Base-by-base conservation (phyloP, 2,113 vertebrate species). In the Cyanoramphus novaezelandiae region DNA sequence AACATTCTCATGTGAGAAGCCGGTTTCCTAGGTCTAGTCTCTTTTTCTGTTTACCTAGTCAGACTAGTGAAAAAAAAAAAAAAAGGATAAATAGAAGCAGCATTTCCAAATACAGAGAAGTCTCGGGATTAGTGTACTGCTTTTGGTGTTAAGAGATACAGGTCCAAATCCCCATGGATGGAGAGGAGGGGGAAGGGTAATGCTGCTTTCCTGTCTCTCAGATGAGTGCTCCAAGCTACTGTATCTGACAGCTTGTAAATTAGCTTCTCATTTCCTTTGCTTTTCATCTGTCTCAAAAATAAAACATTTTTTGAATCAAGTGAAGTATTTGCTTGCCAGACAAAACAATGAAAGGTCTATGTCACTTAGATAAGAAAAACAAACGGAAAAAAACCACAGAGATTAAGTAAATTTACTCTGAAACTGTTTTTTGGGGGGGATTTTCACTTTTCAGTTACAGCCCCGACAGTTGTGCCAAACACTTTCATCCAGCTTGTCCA, bases 311-410 rank as follows among this genome's bases (percentile, higher is more conserved):
- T 62, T 59, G 4, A 47, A 75, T 85, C 24, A 69, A 94, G 19
- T 18, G 6, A 91, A 77, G 10, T 46, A 68, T 72, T 82, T 68
- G 5, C 19, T 62, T 82, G 15, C 15, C 47, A 85, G 44, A 55
- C 7, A 60, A 88, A 90, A 77, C 2, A 84, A 59, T 18, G 4
- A 25, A 53, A 91, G 17, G 3, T 81, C 17, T 75, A 14, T 46
- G 25, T 24, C 31, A 82, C 10, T 46, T 21, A 43, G 13, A 59
- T 74, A 2, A 12, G 5, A n/a, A 39, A 50, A 25, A 4, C 12
- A 44, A 7, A 17, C 0, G 0, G 0, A 20, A 44, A 10, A 10
- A 25, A 72, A 72, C 1, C 1, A 0, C 5, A 44, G 27, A 84
- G 44, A 77, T 82, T 44, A 37, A 52, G 35, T 37, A 37, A 62